Conservation (phyloP, 2,888 invertebrate species). For the Ornithoptera priamus region DNA sequence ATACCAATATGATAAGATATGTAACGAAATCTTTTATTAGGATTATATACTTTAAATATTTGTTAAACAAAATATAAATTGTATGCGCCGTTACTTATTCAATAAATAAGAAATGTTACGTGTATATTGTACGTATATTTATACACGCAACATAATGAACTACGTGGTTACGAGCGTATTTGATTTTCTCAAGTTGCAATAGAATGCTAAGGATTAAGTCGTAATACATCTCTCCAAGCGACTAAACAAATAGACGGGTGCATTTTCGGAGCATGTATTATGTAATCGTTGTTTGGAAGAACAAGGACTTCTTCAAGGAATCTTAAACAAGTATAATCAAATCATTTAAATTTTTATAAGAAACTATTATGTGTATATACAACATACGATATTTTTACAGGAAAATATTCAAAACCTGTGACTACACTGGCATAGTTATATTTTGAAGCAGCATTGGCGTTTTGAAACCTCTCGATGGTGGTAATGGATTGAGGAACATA, state of each 20-base stretch:
- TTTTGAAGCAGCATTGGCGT: neutral
- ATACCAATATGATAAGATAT: too few species aligned
- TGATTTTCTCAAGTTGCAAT: conserved; percentile 9
- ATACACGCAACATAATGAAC: too few species aligned
- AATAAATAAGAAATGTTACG: neutral
- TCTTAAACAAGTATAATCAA: neutral
- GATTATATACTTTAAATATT: too few species aligned
- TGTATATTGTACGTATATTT: neutral
- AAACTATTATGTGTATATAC: neutral
- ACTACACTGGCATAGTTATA: neutral
- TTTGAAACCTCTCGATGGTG: too few species aligned
- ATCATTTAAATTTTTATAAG: too few species aligned
- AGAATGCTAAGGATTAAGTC: conserved; percentile 13
- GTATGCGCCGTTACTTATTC: too few species aligned
- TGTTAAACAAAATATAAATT: too few species aligned
- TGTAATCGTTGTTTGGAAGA: conserved; percentile 16
- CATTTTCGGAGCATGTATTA: conserved; percentile 3
- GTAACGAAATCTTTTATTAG: too few species aligned
- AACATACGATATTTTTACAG: neutral
- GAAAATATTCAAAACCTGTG: neutral
- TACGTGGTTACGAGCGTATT: too few species aligned
- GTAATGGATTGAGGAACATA: too few species aligned
- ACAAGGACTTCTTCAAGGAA: too few species aligned
- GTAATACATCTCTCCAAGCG: conserved; percentile 9
- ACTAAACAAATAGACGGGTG: conserved; percentile 15